Percentiles rank a stretch among this genome's conserved stretches.
These are phyloP conservation scores for Pocota personata DNA, from an alignment of 2,888 invertebrate species.

Conservation along the genomic window DNA sequence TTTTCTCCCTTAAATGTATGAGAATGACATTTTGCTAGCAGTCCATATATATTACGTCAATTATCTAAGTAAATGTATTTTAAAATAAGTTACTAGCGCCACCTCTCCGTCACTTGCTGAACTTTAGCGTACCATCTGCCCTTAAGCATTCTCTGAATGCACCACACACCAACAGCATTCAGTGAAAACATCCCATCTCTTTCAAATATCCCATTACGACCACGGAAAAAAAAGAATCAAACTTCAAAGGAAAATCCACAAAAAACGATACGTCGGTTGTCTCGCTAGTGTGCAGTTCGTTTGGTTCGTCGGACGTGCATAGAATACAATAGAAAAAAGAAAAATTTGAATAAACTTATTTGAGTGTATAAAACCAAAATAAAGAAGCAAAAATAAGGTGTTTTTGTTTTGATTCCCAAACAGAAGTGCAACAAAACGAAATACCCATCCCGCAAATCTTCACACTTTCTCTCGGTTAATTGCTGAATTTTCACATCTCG, in stretches of 20 bases:
- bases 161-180: constrained; percentile 18
- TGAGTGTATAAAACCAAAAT: constrained; percentile 75
- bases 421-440: constrained; percentile 32
- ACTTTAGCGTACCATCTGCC: neutral
- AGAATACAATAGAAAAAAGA: constrained; percentile 52
- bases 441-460: constrained; percentile 30
- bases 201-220: constrained; percentile 42
- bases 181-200: constrained; percentile 28
- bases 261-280: constrained; percentile 66
- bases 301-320: constrained; percentile 69
- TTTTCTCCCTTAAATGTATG: no score
- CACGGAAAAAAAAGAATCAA: constrained; percentile 34
- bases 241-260: constrained; percentile 60
- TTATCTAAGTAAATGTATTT: no score
- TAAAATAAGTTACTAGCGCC: neutral
- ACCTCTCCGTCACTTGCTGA: neutral
- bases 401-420: constrained; percentile 43
- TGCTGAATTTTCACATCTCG: constrained; percentile 38
- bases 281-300: constrained; percentile 64
- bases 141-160: constrained; percentile 30
- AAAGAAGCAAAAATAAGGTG: constrained; percentile 54
- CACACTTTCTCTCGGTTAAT: constrained; percentile 33
- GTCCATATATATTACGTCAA: no score
- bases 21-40: no score
- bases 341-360: constrained; percentile 54